Base-by-base conservation (phyloP, 2,113 vertebrate species). In the Otus sunia region DNA sequence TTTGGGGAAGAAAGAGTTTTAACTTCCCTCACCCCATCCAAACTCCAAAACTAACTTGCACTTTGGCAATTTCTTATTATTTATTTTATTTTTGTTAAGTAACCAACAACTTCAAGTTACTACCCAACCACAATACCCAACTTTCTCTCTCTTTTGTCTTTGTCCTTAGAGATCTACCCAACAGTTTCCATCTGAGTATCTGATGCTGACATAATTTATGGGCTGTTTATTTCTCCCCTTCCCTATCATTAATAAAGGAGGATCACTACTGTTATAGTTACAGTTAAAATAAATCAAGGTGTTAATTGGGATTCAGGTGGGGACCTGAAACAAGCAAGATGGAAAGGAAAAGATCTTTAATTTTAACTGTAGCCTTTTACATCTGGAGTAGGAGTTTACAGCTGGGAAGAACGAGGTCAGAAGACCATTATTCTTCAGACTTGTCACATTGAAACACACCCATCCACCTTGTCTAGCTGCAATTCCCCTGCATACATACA, bases 201-300 rank as follows among this genome's bases (percentile, higher is more conserved):
- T 59, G 64, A 71, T 76, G 59, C 62, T 56, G 78, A 5, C 2
- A 6, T 86, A 71, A 86, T 91, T 94, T 66, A 78, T 75, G 27
- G 90, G 45, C 30, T 92, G 86, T 95, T 94, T 86, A 68, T 62
- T 49, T 23, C 87, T 55, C 56, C 59, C 47, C 9, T 94, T 72
- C 22, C 58, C 60, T 60, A 20, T 3, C 90, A n/a, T 81, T 72
- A 56, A 78, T 86, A 90, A 87, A 93, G 56, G 58, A 79, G 49
- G 27, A 74, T 15, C 74, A 26, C 69, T 52, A 37, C 62, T 90
- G 66, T 58, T 22, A 43, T 16, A n/a, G 41, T n/a, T 83, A n/a
- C 79, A 67, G 37, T 50, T 90, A 77, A 88, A n/a, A 90, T 69
- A 92, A 95, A 94, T 58, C 66, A 91, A 32, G 52, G 25, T 45